phyloP scores from a whole-genome alignment of 2,888 invertebrate genomes.

The Lordiphosa andalusiaca region DNA sequence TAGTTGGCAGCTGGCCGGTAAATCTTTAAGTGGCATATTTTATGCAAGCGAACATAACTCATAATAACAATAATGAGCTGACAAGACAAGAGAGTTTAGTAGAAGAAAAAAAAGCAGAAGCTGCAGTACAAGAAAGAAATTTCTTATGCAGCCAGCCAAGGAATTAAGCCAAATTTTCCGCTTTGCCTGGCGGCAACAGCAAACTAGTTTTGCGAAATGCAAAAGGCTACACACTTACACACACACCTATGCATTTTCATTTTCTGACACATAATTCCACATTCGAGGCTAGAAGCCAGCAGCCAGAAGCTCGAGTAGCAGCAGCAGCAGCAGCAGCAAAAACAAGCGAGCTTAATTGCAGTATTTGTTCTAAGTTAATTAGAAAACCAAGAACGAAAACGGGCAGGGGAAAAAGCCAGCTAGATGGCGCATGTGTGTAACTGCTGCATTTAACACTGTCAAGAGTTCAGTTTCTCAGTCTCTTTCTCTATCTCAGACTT shows the following conservation, averaged over 20 bases:
- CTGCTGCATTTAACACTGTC: slow-evolving; percentile 71
- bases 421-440: slow-evolving; percentile 56
- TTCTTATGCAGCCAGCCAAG: slow-evolving; percentile 27
- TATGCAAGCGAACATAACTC: slow-evolving; percentile 64
- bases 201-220: slow-evolving; percentile 56
- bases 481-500: slow-evolving; percentile 4
- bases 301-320: slow-evolving; percentile 16
- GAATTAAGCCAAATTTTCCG: slow-evolving; percentile 72
- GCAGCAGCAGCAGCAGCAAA: slow-evolving; percentile 39
- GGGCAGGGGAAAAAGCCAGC: slow-evolving; percentile 11
- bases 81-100: slow-evolving; percentile 36
- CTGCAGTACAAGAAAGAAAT: slow-evolving; percentile 22
- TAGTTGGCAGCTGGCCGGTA: slow-evolving; percentile 9
- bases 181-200: slow-evolving; percentile 54
- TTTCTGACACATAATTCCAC: slow-evolving; percentile 77
- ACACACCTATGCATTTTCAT: slow-evolving; percentile 62
- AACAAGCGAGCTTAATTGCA: slow-evolving; percentile 70
- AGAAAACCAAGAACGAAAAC: slow-evolving; percentile 55
- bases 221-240: slow-evolving; percentile 29
- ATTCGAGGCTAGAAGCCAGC: slow-evolving; percentile 59
- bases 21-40: slow-evolving; percentile 44
- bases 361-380: slow-evolving; percentile 73
- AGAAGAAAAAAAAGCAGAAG: slow-evolving; percentile 17
- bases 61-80: slow-evolving; percentile 55
- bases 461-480: slow-evolving; percentile 53